Base-by-base conservation (phyloP, 2,797 vertebrate species). In the Muscicapa comitata region DNA sequence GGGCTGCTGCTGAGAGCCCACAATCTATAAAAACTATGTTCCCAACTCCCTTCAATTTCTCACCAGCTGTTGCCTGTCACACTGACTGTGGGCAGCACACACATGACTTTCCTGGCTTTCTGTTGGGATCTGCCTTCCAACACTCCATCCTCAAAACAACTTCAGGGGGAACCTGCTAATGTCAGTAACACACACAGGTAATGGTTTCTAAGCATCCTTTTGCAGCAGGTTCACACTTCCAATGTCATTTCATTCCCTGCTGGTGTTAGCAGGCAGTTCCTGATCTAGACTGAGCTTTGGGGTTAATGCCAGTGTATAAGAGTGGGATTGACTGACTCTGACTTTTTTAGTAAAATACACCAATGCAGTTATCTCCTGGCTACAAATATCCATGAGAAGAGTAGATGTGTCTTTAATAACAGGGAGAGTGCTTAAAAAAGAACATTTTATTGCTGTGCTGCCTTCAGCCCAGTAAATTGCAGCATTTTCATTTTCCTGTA, bases 401-500 rank as follows among this genome's bases (percentile, higher is more conserved):
- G 87, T 79, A 73, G 87, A 93, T 57, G 53, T 86, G 79, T 59
- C 73, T 95, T 95, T 96, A 93, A 63, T 78, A 95, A 81, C 85
- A 57, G 62, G 31, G n/a, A 93, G 73, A 79, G 82, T 61, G 76
- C 86, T 92, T 93, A 35, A 92, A 96, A 94, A 97, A 80, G 68
- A 87, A 92, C 76, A 47, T 57, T 85, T 94, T 94, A 91, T 94
- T 91, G 90, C 86, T 54, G 51, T 13, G 48, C 67, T 93, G 88
- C 61, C 62, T 89, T 90, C 75, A 33, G 80, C 43, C 42, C 61
- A 63, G 79, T 92, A 88, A 95, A 95, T 59, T n/a, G 85, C 79
- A 86, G 93, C 91, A 74, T 96, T 94, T 96, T 90, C 40, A 85
- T 86, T 95, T 96, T 85, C 92, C 95, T 94, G 37, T 92, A 92